Conservation (phyloP, 2,888 invertebrate species). For the Acanthosepion lycidas region DNA sequence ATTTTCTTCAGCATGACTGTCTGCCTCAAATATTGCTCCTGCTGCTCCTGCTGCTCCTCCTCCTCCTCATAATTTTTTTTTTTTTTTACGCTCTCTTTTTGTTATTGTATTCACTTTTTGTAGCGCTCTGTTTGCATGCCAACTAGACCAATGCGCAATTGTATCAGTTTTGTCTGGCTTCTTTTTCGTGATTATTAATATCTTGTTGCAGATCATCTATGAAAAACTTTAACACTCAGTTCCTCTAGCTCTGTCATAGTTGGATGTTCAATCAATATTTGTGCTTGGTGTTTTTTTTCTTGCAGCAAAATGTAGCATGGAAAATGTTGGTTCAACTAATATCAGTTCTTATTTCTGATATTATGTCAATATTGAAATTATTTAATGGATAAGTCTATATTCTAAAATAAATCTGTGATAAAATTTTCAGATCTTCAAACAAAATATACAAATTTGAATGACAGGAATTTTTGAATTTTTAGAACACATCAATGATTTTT, state of each 20-base stretch:
- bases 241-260: background rate
- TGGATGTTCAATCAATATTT: background rate
- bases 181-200: background rate
- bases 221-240: background rate
- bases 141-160: background rate
- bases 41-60: background rate
- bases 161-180: background rate
- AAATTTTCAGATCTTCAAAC: too few relatives aligned
- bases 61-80: background rate
- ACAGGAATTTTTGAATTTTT: too few relatives aligned
- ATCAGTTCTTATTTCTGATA: background rate
- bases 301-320: background rate
- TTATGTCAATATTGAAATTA: background rate
- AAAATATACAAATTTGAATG: too few relatives aligned
- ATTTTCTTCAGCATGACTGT: background rate
- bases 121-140: background rate
- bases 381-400: background rate
- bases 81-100: background rate
- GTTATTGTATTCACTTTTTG: slow-evolving; percentile 1
- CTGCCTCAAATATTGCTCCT: background rate
- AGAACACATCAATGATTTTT: too few relatives aligned
- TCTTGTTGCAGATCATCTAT: background rate
- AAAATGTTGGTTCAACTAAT: background rate
- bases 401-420: too few relatives aligned
- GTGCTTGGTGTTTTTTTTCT: background rate